These are phyloP conservation scores for Synodontis membranacea DNA, from an alignment of 2,113 vertebrate genomes.

Conservation along the genomic window DNA sequence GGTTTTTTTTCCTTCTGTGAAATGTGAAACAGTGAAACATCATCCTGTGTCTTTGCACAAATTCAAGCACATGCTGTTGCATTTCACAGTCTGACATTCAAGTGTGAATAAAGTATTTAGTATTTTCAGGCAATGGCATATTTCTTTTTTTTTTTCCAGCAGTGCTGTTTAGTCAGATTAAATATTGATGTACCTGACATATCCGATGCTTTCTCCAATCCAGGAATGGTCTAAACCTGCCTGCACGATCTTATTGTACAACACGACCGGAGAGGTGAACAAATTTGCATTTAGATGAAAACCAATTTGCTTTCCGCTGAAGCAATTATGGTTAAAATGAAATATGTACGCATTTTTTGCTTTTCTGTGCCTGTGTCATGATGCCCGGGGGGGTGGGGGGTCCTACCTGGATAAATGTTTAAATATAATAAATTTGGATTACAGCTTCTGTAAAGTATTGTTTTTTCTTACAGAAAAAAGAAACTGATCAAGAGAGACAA, in stretches of 20 bases:
- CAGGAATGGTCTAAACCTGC: conserved; percentile 20
- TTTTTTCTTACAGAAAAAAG: conserved; percentile 7
- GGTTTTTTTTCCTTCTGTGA: neutral
- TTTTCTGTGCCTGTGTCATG: conserved; percentile 34
- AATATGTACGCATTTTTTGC: conserved; percentile 45
- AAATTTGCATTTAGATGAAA: conserved; percentile 68
- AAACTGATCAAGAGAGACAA: conserved; percentile 25
- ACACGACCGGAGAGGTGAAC: conserved; percentile 22
- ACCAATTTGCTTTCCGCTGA: conserved; percentile 57
- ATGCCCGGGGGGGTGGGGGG: conserved; percentile 42
- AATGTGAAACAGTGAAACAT: neutral
- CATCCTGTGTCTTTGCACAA: neutral
- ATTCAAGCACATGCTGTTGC: neutral
- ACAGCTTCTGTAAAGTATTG: conserved; percentile 34
- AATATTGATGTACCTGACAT: conserved; percentile 34
- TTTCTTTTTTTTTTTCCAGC: conserved; percentile 32
- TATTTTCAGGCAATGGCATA: neutral
- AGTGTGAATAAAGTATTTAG: conserved; percentile 19
- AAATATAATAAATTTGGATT: conserved; percentile 52
- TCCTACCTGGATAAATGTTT: conserved; percentile 43
- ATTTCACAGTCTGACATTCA: neutral
- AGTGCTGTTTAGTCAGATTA: conserved; percentile 29
- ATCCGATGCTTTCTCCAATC: conserved; percentile 18
- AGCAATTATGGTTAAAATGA: conserved; percentile 53
- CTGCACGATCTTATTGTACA: conserved; percentile 29